These are phyloP conservation scores for Drosophila limbata DNA, from an alignment of 2,888 invertebrate species.

Conservation along the genomic window DNA sequence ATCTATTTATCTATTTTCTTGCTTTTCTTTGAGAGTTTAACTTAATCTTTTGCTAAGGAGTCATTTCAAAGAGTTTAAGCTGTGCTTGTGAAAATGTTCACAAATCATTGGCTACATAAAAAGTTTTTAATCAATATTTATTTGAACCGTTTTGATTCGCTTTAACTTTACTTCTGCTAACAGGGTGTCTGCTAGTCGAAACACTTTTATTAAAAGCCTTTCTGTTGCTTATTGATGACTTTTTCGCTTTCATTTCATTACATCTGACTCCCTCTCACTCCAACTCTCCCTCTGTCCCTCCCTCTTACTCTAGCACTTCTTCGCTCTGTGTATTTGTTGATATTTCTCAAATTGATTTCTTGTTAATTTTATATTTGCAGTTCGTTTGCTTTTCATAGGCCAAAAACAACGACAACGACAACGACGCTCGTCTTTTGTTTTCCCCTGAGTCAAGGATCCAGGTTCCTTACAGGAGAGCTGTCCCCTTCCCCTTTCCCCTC, in stretches of 20 bases:
- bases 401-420: conserved; percentile 29
- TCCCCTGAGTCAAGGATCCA: conserved; percentile 31
- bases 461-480: conserved; percentile 1
- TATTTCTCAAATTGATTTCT: conserved; percentile 74
- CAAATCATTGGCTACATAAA: neutral
- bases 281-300: neutral
- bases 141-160: too few relatives aligned
- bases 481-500: neutral
- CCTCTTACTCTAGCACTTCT: neutral
- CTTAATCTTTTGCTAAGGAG: too few relatives aligned
- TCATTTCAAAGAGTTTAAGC: too few relatives aligned
- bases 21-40: too few relatives aligned
- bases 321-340: conserved; percentile 19
- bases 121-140: neutral
- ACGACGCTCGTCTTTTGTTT: conserved; percentile 33
- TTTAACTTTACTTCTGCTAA: neutral
- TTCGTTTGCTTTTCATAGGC: conserved; percentile 68
- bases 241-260: conserved; percentile 26
- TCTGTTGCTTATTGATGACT: conserved; percentile 29
- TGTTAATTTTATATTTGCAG: conserved; percentile 80
- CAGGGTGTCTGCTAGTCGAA: conserved; percentile 12
- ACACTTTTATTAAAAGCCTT: neutral
- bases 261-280: neutral
- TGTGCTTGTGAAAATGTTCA: too few relatives aligned
- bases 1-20: too few relatives aligned